Conservation (phyloP, 53 echinoderm and acorn worm genomes). For the Apostichopus leukothele region DNA sequence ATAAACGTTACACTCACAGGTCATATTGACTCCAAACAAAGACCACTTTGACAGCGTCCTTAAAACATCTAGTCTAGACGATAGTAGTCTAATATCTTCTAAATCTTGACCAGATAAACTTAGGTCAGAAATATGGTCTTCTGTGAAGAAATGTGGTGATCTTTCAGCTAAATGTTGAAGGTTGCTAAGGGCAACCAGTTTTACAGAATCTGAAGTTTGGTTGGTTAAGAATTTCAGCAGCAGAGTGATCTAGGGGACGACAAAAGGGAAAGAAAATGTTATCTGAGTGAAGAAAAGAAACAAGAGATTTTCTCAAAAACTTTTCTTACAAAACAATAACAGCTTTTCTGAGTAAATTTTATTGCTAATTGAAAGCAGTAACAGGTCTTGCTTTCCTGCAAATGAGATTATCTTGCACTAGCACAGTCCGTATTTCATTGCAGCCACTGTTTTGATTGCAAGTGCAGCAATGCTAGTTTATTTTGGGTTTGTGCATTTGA, state of each 20-base stretch:
- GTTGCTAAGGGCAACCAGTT: conserved; percentile 66
- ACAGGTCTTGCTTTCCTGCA: no score
- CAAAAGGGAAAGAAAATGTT: neutral
- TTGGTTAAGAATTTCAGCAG: conserved; percentile 73
- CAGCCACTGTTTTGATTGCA: no score
- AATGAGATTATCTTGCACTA: no score
- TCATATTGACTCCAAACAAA: conserved; percentile 58
- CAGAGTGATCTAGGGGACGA: conserved; percentile 63
- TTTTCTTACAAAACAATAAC: no score
- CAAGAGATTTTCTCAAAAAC: no score
- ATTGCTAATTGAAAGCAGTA: no score
- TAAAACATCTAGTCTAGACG: conserved; percentile 67
- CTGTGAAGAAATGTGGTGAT: conserved; percentile 91
- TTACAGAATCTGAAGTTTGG: conserved; percentile 68
- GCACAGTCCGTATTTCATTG: no score
- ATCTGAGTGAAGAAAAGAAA: neutral
- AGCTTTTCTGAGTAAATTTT: no score
- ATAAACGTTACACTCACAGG: conserved; percentile 7
- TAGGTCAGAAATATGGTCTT: conserved; percentile 64
- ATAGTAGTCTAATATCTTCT: conserved; percentile 56
- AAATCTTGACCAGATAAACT: conserved; percentile 65
- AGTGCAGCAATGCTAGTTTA: no score
- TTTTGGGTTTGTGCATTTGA: no score
- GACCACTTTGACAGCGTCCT: conserved; percentile 73
- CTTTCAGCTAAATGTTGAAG: conserved; percentile 73